Base-by-base conservation (phyloP, 2,797 vertebrate species). In the Tachyglossus aculeatus region DNA sequence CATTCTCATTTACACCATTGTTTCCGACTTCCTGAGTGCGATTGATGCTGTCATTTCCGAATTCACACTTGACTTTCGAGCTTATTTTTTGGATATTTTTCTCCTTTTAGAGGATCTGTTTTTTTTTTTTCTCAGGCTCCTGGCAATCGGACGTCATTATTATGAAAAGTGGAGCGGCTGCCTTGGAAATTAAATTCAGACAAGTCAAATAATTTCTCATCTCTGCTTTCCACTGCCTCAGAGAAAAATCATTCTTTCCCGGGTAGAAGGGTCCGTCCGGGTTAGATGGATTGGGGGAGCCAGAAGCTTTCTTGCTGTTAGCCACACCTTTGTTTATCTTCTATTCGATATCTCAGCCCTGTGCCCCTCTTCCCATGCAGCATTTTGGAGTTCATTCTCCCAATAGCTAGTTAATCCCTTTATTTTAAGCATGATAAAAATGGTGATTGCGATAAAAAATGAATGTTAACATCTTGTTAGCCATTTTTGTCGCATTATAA, bases 341-440 rank as follows among this genome's bases (percentile, higher is more conserved):
- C 18, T 31, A 8, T 78, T 18, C 31, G 19, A 43, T 6, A 67
- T 44, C n/a, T n/a, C 12, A 14, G 31, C 19, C 16, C 39, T 5
- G 45, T 43, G 9, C 60, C 18, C 47, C 70, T 36, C 58, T 27
- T 65, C 19, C 63, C 66, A 51, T 27, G 70, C 58, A 51, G 33
- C 34, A n/a, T 57, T 54, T 60, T 68, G 64, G 32, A 58, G 39
- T 13, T 40, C 72, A 16, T 25, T 6, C 27, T 47, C 31, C 45
- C 70, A 74, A 72, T 48, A 67, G 27, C 40, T 31, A 12, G 27
- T 27, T 82, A 76, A 82, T 81, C 73, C 62, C 33, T 57, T 88
- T 84, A 81, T 82, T 57, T 82, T 57, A 78, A 72, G 58, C 29
- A 48, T 44, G 65, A 77, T 86, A 80, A 76, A 81, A 89, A 78